Evolutionary conservation across 2,888 invertebrate genomes (phyloP).

Genomic region (Lysandra coridon): DNA sequence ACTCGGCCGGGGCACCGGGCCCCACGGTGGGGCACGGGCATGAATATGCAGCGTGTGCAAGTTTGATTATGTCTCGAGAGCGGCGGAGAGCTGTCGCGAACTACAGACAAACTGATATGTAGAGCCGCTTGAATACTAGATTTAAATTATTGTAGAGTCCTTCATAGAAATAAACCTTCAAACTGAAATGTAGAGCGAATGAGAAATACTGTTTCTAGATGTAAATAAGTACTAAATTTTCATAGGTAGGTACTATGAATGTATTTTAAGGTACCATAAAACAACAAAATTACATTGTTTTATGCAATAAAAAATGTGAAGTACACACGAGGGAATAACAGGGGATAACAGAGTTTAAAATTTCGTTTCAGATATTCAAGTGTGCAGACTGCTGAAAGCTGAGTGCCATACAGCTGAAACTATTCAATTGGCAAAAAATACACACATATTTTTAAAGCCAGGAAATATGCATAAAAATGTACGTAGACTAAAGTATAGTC

Average conservation of each 20-base stretch:
- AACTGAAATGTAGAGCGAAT: not conserved
- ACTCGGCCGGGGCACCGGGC: not conserved
- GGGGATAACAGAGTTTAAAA: not conserved
- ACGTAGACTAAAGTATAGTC: not conserved
- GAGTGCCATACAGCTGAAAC: not conserved
- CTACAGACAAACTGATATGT: not conserved
- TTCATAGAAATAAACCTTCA: not conserved
- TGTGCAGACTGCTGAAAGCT: not conserved
- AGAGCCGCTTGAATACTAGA: not conserved
- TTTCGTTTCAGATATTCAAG: not conserved
- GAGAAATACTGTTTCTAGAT: too few species aligned
- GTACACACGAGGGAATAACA: not conserved
- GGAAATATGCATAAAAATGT: not conserved
- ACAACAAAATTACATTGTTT: too few species aligned
- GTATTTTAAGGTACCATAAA: too few species aligned
- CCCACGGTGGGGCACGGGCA: not conserved
- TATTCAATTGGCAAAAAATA: not conserved
- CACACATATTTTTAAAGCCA: not conserved
- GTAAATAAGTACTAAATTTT: too few species aligned
- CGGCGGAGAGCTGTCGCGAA: not conserved
- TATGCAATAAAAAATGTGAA: not conserved
- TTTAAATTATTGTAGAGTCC: not conserved
- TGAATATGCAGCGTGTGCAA: constrained; percentile 6
- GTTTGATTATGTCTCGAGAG: constrained; percentile 16
- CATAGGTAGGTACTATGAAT: too few species aligned